Percentiles rank a stretch among this genome's conserved stretches.
Evolutionary conservation across 2,113 vertebrate species (phyloP).

Genomic region (Zosterops pallidus): DNA sequence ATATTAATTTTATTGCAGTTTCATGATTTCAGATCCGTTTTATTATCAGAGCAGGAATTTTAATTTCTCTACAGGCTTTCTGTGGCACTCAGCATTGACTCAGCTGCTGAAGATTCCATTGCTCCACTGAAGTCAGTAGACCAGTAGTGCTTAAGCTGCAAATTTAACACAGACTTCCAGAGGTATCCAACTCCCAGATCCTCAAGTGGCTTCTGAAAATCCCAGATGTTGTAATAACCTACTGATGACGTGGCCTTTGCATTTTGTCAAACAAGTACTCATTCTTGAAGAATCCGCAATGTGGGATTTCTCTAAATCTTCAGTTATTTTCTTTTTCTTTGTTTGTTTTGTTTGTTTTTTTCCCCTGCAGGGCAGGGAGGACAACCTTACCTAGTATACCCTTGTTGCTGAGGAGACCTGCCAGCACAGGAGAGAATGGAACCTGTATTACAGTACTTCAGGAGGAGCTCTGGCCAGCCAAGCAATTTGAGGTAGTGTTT

Average conservation of each 20-base stretch:
- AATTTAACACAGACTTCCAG: conserved; percentile 37
- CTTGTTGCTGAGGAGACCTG: neutral
- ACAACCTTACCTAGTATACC: neutral
- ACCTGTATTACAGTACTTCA: neutral
- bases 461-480: neutral
- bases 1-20: conserved; percentile 53
- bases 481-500: neutral
- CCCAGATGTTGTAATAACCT: neutral
- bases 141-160: neutral
- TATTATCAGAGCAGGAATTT: conserved; percentile 58
- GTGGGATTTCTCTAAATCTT: neutral
- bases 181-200: neutral
- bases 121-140: neutral
- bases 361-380: fast-evolving
- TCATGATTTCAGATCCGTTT: conserved; percentile 44
- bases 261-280: neutral
- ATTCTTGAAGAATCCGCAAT: neutral
- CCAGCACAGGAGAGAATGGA: neutral
- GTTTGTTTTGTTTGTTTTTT: neutral
- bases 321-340: neutral
- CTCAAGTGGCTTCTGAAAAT: neutral
- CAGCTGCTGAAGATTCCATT: conserved; percentile 34
- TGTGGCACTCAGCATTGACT: conserved; percentile 7
- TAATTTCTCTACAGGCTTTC: conserved; percentile 36
- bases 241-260: neutral